These are phyloP conservation scores for Arctia plantaginis DNA, from an alignment of 2,888 invertebrate species.

Conservation along the genomic window DNA sequence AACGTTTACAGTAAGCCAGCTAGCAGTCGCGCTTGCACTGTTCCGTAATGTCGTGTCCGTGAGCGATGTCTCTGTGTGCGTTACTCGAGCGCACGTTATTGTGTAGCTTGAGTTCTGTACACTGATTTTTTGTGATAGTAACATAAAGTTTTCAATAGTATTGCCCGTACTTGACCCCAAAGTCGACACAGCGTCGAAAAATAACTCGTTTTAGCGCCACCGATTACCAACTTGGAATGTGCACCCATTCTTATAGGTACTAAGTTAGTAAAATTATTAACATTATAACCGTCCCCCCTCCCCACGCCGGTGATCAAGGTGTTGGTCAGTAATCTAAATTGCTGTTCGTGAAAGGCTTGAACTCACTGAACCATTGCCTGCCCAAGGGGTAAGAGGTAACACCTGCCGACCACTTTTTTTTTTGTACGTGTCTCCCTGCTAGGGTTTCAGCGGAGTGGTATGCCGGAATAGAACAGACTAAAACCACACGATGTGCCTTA, in stretches of 20 bases:
- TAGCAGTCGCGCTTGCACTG: no score
- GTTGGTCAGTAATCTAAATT: not conserved
- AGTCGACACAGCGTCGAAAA: not conserved
- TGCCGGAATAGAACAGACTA: no score
- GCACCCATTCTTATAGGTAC: not conserved
- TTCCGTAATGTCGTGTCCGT: no score
- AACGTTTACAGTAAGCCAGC: no score
- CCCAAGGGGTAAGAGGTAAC: no score
- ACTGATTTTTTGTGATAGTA: not conserved
- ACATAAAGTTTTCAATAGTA: not conserved
- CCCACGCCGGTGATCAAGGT: not conserved
- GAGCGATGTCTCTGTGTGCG: no score
- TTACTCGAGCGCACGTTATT: no score
- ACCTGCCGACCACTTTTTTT: no score
- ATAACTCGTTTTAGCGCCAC: not conserved
- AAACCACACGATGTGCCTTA: not conserved
- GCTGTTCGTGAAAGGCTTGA: not conserved
- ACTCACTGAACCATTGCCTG: not conserved
- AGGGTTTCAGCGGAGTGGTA: no score
- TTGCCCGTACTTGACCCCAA: not conserved
- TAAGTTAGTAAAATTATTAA: not conserved
- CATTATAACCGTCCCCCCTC: not conserved
- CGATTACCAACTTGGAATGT: not conserved
- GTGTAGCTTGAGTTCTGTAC: not conserved
- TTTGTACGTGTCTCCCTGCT: no score